Conservation (phyloP, 1,140 invertebrate genomes). For the Hermatobates lingyangjiaoensis region DNA sequence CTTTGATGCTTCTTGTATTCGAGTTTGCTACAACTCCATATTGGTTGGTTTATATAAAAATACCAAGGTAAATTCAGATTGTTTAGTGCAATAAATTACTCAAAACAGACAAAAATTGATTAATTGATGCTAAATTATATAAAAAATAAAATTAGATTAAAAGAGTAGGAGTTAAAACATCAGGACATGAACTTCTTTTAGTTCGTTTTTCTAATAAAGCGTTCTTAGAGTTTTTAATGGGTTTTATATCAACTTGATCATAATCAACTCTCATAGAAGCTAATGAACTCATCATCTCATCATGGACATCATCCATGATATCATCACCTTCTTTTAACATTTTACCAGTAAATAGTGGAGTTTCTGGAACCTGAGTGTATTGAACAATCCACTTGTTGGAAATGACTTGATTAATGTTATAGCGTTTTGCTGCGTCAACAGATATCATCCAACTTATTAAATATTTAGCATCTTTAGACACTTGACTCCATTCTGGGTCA, state of each 20-base stretch:
- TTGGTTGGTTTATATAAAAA: no score
- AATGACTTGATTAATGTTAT: slow-evolving; percentile 82
- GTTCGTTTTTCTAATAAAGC: slow-evolving; percentile 70
- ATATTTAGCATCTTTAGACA: slow-evolving; percentile 86
- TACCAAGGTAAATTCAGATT: no score
- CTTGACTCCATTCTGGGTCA: slow-evolving; percentile 85
- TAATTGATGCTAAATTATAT: no score
- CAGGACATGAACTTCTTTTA: no score
- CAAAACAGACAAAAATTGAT: no score
- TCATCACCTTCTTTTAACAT: slow-evolving; percentile 78
- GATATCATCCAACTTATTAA: slow-evolving; percentile 83
- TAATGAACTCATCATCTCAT: slow-evolving; percentile 92
- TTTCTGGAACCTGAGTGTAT: slow-evolving; percentile 78
- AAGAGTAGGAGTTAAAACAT: no score
- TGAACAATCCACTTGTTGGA: slow-evolving; percentile 77
- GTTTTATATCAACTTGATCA: slow-evolving; percentile 73
- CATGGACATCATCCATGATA: slow-evolving; percentile 89
- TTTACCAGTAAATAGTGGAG: slow-evolving; percentile 73
- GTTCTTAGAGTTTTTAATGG: slow-evolving; percentile 78
- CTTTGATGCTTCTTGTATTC: no score
- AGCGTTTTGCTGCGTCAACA: slow-evolving; percentile 74
- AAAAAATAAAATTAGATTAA: no score
- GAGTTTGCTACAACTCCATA: no score
- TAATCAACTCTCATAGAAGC: slow-evolving; percentile 94
- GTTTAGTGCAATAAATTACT: no score